phyloP scores from a whole-genome alignment of 2,888 invertebrate genomes.

The Nemotelus nigrinus region DNA sequence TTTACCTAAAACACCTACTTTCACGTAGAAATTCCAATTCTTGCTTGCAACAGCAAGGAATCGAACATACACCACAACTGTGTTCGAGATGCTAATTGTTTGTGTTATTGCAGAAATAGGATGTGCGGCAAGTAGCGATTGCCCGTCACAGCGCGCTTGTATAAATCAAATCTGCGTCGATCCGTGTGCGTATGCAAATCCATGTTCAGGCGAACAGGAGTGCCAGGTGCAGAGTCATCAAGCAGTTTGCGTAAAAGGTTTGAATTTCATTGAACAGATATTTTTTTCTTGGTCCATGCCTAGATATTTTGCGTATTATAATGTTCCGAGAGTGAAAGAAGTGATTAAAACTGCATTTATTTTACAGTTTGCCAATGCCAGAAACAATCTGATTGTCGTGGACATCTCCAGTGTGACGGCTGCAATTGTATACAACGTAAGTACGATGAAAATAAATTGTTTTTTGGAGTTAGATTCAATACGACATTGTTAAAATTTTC shows the following conservation, averaged over 20 bases:
- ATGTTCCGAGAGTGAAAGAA: too few species aligned
- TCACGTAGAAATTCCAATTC: too few species aligned
- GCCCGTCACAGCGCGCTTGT: conserved; percentile 81
- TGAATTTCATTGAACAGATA: neutral
- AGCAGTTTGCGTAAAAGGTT: conserved; percentile 84
- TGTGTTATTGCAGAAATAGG: conserved; percentile 72
- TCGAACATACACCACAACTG: too few species aligned
- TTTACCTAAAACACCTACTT: too few species aligned
- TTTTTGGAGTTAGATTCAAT: too few species aligned
- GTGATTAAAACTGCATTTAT: neutral
- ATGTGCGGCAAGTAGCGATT: conserved; percentile 83
- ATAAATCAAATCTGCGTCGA: conserved; percentile 81
- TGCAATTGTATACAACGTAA: conserved; percentile 75
- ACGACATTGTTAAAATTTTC: too few species aligned
- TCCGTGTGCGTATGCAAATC: conserved; percentile 80
- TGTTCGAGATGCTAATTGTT: neutral
- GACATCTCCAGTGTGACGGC: conserved; percentile 73
- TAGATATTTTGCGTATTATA: too few species aligned
- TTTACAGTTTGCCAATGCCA: conserved; percentile 69
- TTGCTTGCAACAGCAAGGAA: neutral
- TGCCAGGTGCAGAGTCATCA: conserved; percentile 86
- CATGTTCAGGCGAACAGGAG: conserved; percentile 78
- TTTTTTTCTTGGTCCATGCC: neutral
- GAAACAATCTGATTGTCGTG: conserved; percentile 73
- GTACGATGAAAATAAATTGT: conserved; percentile 53